Percentiles rank a stretch among this genome's conserved stretches.
These are phyloP conservation scores for Norana najaformis DNA, from an alignment of 2,888 invertebrate species.

Conservation along the genomic window DNA sequence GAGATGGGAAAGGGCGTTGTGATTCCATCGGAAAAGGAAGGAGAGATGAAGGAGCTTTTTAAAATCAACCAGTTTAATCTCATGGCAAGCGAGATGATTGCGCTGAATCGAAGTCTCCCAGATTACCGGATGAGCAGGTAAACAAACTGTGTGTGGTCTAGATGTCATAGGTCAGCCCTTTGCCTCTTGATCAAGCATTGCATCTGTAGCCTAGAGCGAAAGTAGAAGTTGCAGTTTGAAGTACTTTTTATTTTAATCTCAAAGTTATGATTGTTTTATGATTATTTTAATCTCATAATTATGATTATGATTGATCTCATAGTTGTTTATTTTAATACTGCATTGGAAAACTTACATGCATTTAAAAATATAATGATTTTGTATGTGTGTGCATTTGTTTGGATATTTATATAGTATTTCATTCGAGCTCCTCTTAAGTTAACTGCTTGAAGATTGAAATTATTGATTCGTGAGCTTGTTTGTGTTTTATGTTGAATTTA, in stretches of 20 bases:
- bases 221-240: neutral
- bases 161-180: neutral
- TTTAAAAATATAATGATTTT: too few species aligned
- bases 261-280: too few species aligned
- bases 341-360: too few species aligned
- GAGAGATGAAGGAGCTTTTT: conserved; percentile 89
- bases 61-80: conserved; percentile 98
- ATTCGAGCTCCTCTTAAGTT: too few species aligned
- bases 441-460: too few species aligned
- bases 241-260: neutral
- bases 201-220: neutral
- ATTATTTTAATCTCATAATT: too few species aligned
- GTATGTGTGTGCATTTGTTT: too few species aligned
- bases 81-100: conserved; percentile 95
- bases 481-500: too few species aligned
- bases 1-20: conserved; percentile 90
- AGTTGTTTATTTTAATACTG: too few species aligned
- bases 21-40: conserved; percentile 83
- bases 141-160: conserved; percentile 57
- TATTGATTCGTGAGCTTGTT: too few species aligned
- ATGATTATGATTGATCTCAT: too few species aligned
- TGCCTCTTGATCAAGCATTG: neutral
- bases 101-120: conserved; percentile 88
- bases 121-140: conserved; percentile 90
- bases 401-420: too few species aligned